Base-by-base conservation (phyloP, 1,140 invertebrate species). In the Trichomalopsis sarcophagae region DNA sequence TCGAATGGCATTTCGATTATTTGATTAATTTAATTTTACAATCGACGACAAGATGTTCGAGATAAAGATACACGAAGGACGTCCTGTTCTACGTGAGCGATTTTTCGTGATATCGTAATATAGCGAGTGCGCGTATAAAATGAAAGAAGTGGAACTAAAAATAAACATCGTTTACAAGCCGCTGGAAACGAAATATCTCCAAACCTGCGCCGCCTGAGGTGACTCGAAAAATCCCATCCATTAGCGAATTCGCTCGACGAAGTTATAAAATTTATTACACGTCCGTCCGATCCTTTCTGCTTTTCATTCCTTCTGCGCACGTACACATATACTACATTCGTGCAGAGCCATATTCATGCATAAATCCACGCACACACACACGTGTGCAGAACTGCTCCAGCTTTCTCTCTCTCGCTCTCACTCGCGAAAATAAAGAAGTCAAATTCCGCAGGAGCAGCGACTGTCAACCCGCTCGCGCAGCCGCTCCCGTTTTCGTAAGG, bases 341-440 rank as follows among this genome's bases (percentile, higher is more conserved):
- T 21, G 0, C 14, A 62, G n/a, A 62, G 55, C 17, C 27, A 27
- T 36, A 6, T 6, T 7, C 55, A 62, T 76, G n/a, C 10, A 78
- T 50, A 77, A 77, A 55, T 50, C 2, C 10, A 23, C 33, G 40
- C 13, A 14, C 33, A 68, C 13, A 14, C 30, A 69, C n/a, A 30
- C 36, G 11, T 50, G 21, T 5, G 66, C 17, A n/a, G 27, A 23
- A 10, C 21, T 11, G 33, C 7, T 27, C 74, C 30, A 47, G 30
- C 36, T 21, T 33, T 76, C 74, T 69, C 23, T 36, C 30, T 62
- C 55, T 78, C 82, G 4, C 36, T 36, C 33, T 23, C 23, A 11
- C 36, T 17, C 21, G 66, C 17, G 73, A 78, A 84, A 84, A 78
- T 84, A 84, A 84, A 84, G 36, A 78, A 78, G 75, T 78, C 73